Evolutionary conservation across 1,140 invertebrate species (phyloP), one percentile per base, ranked within the genome.

Genomic region (Drosophila sulfurigaster): DNA sequence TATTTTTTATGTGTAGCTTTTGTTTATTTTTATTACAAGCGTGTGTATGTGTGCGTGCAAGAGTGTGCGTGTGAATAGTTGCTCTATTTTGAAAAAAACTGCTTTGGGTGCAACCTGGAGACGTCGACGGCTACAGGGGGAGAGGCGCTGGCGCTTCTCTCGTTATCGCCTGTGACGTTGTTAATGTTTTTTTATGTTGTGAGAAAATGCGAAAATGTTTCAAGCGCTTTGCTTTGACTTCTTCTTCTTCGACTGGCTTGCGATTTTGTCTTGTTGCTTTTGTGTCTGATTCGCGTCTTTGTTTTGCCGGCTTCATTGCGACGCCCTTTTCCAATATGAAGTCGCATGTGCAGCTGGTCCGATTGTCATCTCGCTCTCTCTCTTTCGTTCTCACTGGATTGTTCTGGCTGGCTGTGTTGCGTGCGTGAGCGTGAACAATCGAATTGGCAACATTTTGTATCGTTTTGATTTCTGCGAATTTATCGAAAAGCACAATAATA

Each of bases 281-380:
- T 81, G 75, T 75, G 59, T 48, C 45, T 67, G 30, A 72, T 86
- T 86, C 82, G 82, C 82, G 86, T 81, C 81, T 89, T 89, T 89
- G 86, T 89, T 89, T 85, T 89, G 85, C 85, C 85, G 85, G 86
- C 86, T 77, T 66, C 43, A 71, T 75, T 81, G 71, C 62, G 66
- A 89, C 85, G 85, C 85, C 85, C 85, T 85, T 90, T 89, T 88
- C 83, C 72, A 79, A 82, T 76, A 78, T 74, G 82, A 76, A 68
- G 65, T 79, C 73, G 62, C 73, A 71, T 71, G 60, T 75, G 62
- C 69, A 73, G 62, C 69, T 71, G 59, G 74, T 71, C 68, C n/a
- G 28, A 74, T 48, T 69, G 15, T 16, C 49, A 25, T 15, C 54
- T 45, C 6, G n/a, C 8, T 46, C 15, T 20, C 11, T 45, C 10